These are phyloP conservation scores for Hymenopus coronatus DNA, from an alignment of 2,888 invertebrate species.

Conservation along the genomic window DNA sequence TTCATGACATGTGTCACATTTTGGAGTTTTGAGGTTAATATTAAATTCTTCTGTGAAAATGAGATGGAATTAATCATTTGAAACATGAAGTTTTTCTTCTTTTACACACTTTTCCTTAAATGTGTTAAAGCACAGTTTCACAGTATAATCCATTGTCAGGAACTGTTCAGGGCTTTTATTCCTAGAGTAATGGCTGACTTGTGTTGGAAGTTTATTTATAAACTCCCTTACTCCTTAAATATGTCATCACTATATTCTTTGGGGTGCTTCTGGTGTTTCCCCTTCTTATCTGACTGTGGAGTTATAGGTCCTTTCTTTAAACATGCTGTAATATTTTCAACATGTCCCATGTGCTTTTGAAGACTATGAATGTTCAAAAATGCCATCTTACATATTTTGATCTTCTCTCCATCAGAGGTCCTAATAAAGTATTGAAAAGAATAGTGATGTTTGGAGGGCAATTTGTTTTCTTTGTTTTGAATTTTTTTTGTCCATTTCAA, in stretches of 20 bases:
- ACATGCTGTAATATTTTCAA: not conserved
- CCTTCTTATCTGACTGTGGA: not conserved
- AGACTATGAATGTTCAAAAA: not conserved
- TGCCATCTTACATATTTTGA: not conserved
- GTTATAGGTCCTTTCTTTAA: not conserved
- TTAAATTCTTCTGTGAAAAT: slow-evolving; percentile 1
- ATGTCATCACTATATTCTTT: too few species aligned
- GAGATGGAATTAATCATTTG: not conserved
- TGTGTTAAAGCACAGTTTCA: too few species aligned
- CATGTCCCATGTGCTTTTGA: not conserved
- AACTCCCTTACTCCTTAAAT: too few species aligned
- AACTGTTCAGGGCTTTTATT: too few species aligned
- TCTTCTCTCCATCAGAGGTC: not conserved
- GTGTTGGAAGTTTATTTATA: too few species aligned
- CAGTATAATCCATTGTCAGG: too few species aligned
- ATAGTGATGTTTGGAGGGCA: not conserved
- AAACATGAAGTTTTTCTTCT: not conserved
- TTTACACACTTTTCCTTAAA: too few species aligned
- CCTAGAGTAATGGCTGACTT: too few species aligned
- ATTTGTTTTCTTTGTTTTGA: not conserved
- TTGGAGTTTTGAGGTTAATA: not conserved
- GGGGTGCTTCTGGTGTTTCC: too few species aligned
- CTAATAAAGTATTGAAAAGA: not conserved
- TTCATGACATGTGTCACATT: not conserved
- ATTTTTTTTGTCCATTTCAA: not conserved